Evolutionary conservation across 2,888 invertebrate species (phyloP), one percentile per base, ranked within the genome.

Genomic region (Sphecodes monilicornis): DNA sequence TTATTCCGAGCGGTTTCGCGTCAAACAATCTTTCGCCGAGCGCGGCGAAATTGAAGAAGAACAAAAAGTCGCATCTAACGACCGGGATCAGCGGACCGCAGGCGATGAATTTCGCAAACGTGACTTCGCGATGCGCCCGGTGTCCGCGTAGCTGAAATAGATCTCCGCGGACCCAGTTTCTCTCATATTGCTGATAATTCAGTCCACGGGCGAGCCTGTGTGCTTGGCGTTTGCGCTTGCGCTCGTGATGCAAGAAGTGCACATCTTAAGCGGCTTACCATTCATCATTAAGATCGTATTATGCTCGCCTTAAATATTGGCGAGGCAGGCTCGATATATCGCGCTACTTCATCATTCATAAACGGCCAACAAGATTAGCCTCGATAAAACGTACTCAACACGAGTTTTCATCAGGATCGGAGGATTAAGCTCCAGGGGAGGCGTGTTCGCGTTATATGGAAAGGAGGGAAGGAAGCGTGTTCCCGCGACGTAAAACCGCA

Each of bases 301-400:
- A 86, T 22, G 50, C 41, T 4, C 70, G 86, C 29, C 81, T 83
- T 83, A 72, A 83, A 84, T 84, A 83, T 73, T 66, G 79, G 57
- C 41, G 50, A 60, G 71, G 69, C 76, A 36, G 68, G 70, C 36
- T 16, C 50, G 60, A 64, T 60, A 39, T 74, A 76, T 75, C 80
- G 57, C 50, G 71, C 32, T 66, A 54, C 66, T 85, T 79, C 80
- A 80, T 86, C 72, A 83, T 86, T 86, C 80, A 86, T 86, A 87
- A 86, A 86, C 77, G 77, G 74, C 54, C 80, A 77, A 79, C 87
- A 71, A 83, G 87, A 87, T 87, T 87, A 83, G 74, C 71, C 68
- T 36, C 64, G 78, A 86, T 78, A 83, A 83, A 83, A 71, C 75
- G 75, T 64, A 78, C 79, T 75, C 83, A 57, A 76, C 64, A 76